Base-by-base conservation (phyloP, 2,888 invertebrate species). In the Rambutsinella grinnellia region DNA sequence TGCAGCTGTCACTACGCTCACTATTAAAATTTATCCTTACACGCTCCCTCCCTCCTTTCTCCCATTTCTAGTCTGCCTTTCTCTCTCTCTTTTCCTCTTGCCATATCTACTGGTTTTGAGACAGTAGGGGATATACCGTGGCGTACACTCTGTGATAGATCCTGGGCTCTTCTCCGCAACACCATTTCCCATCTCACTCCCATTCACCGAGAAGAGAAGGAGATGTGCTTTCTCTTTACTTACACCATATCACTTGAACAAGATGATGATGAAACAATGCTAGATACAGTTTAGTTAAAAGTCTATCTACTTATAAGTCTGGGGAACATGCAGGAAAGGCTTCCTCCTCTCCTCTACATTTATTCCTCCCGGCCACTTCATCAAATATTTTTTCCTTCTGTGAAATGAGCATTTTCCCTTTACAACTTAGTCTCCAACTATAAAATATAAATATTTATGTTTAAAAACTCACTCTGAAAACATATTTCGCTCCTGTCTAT, bases 1-100 rank as follows among this genome's bases (percentile, higher is more conserved):
- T 57, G 65, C 71, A 71, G 65, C 71, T 71, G 71, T 71, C 71
- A 71, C 71, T 36, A 36, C 36, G 5, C 13, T 36, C 36, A 36
- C 36, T 13, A 36, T 36, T 36, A 36, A 36, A 36, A 36, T 36
- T 36, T 36, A 36, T 36, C 36, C 36, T 13, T 36, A 13, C 36
- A 36, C 36, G 13, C 36, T 36, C 36, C 36, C 36, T 36, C 36
- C 36, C 36, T 36, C 13, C 36, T 36, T 13, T 36, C n/a, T n/a
- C n/a, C n/a, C n/a, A n/a, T n/a, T n/a, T n/a, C n/a, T 36, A 36
- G 6, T 36, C 36, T 13, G 36, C 36, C 36, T 8, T n/a, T n/a
- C n/a, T n/a, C n/a, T n/a, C n/a, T n/a, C n/a, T n/a, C n/a, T n/a
- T n/a, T n/a, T n/a, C n/a, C n/a, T n/a, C n/a, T n/a, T n/a, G n/a